Evolutionary conservation across 2,113 vertebrate species (phyloP), one percentile per base, ranked within the genome.

Genomic region (Zootoca vivipara): DNA sequence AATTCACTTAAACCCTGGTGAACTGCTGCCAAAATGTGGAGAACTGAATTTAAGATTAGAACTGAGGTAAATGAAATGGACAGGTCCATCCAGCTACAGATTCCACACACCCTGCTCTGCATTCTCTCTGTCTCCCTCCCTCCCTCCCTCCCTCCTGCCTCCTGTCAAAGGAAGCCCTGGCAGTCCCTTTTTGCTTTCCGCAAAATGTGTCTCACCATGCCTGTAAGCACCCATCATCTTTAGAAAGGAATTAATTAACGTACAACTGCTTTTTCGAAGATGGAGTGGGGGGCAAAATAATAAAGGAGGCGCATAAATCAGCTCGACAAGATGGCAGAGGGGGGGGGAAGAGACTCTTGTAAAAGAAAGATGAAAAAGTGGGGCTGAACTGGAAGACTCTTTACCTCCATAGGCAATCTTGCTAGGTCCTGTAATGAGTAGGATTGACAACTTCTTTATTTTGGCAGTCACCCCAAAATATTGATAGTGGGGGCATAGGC

Each of bases 231-330:
- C 70, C 85, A 75, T 80, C 87, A 74, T 91, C 40, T 88, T 52
- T 65, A 92, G 93, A 95, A 95, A 95, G 93, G 93, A 94, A 92
- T 92, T 95, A 93, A 96, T 96, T 94, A 95, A 75, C 90, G 90
- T 92, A 75, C 86, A 89, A 93, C 90, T 93, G 40, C 79, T 89
- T 89, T 90, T 90, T 90, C 93, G 88, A 93, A 95, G 90, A 89
- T 91, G 46, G 77, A 92, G 81, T 82, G 89, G 85, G 93, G 92
- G 94, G 90, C 93, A 95, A 94, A 81, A 84, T 90, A 94, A 95
- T 93, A 91, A 56, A 0, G 73, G 40, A 91, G 82, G 90, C 88
- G 87, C 89, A 87, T 81, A 93, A 94, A 95, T 92, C 91, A 90
- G 81, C 65, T 62, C 89, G 80, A 91, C 85, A 85, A 58, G 93